phyloP scores from a whole-genome alignment of 2,113 vertebrate genomes.

The Microcebus murinus region DNA sequence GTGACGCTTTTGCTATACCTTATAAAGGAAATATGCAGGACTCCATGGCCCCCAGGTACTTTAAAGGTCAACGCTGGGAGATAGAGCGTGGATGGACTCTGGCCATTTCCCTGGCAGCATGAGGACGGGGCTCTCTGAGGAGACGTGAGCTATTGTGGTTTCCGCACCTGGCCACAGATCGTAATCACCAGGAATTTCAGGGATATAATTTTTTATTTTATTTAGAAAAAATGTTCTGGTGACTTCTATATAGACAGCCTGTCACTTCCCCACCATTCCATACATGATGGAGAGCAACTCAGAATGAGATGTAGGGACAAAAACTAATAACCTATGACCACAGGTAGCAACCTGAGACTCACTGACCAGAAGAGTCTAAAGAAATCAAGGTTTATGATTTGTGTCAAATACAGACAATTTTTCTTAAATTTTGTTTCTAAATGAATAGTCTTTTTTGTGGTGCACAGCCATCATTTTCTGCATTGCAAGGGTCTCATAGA shows the following conservation, averaged over 20 bases:
- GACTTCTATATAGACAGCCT: background rate
- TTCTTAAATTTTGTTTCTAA: background rate
- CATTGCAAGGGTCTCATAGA: background rate
- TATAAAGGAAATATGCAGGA: background rate
- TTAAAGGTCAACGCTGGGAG: background rate
- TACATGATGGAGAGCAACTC: background rate
- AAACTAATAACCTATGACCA: background rate
- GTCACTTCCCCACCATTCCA: background rate
- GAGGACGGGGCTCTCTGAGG: background rate
- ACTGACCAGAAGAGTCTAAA: background rate
- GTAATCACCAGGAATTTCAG: background rate
- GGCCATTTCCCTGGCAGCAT: background rate
- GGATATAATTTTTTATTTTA: background rate
- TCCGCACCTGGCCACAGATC: background rate
- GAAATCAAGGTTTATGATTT: background rate
- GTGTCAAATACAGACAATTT: background rate
- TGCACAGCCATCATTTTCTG: background rate
- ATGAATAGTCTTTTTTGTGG: background rate
- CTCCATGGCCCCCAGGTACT: background rate
- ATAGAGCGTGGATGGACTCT: background rate
- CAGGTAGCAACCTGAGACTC: background rate
- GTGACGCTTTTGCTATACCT: background rate
- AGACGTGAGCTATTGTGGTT: background rate
- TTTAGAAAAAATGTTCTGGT: background rate
- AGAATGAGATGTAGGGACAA: background rate